phyloP scores from a whole-genome alignment of 1,140 invertebrate species.

The Drosophila saltans region DNA sequence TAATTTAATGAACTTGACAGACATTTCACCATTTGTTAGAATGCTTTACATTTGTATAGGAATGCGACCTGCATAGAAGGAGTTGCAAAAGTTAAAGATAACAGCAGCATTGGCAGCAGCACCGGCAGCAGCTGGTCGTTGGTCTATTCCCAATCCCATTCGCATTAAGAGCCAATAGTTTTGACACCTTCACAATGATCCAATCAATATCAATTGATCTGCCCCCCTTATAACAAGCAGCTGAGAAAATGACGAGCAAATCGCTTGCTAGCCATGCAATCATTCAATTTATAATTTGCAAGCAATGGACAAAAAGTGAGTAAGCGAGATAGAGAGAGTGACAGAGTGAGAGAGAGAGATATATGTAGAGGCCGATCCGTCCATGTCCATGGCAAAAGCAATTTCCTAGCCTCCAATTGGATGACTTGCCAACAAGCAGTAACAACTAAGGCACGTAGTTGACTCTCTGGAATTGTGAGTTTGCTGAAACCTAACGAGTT shows the following conservation, averaged over 20 bases:
- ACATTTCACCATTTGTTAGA: conserved; percentile 33
- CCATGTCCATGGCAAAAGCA: conserved; percentile 52
- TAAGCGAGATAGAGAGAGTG: conserved; percentile 20
- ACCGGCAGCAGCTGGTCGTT: not conserved
- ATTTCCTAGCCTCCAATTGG: conserved; percentile 71
- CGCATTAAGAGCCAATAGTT: conserved; percentile 63
- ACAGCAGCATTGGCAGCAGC: not conserved
- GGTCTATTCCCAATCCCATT: not conserved
- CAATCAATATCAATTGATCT: conserved; percentile 67
- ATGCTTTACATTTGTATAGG: conserved; percentile 33
- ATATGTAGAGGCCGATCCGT: conserved; percentile 20
- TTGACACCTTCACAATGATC: conserved; percentile 65
- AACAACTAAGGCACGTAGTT: conserved; percentile 58
- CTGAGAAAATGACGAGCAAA: conserved; percentile 72
- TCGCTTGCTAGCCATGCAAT: conserved; percentile 72
- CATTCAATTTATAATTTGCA: conserved; percentile 79
- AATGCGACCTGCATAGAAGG: conserved; percentile 6
- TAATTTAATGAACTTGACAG: conserved; percentile 78
- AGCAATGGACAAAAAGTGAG: conserved; percentile 39
- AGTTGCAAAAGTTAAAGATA: not conserved
- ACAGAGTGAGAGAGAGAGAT: not conserved
- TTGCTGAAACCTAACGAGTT: conserved; percentile 65
- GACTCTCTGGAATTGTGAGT: conserved; percentile 46
- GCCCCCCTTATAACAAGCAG: conserved; percentile 46
- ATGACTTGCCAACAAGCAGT: conserved; percentile 54